Percentiles rank a stretch among this genome's conserved stretches.
Evolutionary conservation across 2,888 invertebrate species (phyloP).

Genomic region (Odontomyia ornata): DNA sequence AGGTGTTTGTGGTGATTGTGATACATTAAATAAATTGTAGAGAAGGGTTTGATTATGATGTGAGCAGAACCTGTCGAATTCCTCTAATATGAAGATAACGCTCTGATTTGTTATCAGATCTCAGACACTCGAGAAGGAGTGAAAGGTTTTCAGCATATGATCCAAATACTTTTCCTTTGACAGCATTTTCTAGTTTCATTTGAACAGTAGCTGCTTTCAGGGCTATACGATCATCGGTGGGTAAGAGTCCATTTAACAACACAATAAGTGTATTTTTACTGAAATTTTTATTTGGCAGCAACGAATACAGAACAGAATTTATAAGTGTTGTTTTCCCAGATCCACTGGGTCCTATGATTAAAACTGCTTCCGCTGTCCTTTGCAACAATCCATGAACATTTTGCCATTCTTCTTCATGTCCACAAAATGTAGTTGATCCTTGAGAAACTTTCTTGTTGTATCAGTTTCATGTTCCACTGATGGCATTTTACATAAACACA

Average conservation of each 20-base stretch:
- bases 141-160: slow-evolving; percentile 88
- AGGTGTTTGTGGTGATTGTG: slow-evolving; percentile 86
- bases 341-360: slow-evolving; percentile 86
- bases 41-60: slow-evolving; percentile 90
- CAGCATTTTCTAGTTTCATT: slow-evolving; percentile 83
- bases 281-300: slow-evolving; percentile 69
- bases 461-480: slow-evolving; percentile 50
- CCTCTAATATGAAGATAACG: slow-evolving; percentile 85
- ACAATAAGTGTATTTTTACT: slow-evolving; percentile 77
- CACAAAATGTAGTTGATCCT: slow-evolving; percentile 67
- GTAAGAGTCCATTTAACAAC: slow-evolving; percentile 83
- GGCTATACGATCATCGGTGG: slow-evolving; percentile 89
- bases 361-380: slow-evolving; percentile 73
- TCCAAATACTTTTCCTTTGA: slow-evolving; percentile 84
- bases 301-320: slow-evolving; percentile 74
- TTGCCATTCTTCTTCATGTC: slow-evolving; percentile 69
- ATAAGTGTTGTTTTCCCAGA: slow-evolving; percentile 87
- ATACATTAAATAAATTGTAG: slow-evolving; percentile 93
- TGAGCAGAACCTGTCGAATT: slow-evolving; percentile 90
- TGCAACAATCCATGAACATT: slow-evolving; percentile 77
- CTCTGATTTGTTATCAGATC: slow-evolving; percentile 77
- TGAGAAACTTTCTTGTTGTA: slow-evolving; percentile 66
- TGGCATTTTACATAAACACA: slow-evolving; percentile 4
- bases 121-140: slow-evolving; percentile 81
- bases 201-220: slow-evolving; percentile 82